These are phyloP conservation scores for Sander lucioperca DNA, from an alignment of 2,113 vertebrate genomes.

Conservation along the genomic window DNA sequence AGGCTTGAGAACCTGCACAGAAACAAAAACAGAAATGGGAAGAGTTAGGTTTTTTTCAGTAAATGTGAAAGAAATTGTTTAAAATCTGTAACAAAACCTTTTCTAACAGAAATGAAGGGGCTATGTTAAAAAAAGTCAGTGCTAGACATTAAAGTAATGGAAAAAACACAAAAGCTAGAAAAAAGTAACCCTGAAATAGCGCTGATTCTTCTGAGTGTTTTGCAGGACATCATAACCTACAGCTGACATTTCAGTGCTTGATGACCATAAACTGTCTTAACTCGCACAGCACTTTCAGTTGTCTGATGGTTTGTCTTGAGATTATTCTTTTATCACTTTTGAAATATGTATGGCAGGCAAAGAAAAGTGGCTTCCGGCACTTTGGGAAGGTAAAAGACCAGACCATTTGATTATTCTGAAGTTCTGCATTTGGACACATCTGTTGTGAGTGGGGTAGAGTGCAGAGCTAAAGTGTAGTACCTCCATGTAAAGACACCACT, in stretches of 20 bases:
- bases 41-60: not conserved
- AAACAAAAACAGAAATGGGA: slow-evolving; percentile 1
- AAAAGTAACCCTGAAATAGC: slow-evolving; percentile 22
- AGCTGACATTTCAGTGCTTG: slow-evolving; percentile 56
- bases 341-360: slow-evolving; percentile 72
- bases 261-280: slow-evolving; percentile 44
- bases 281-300: slow-evolving; percentile 25
- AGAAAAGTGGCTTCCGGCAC: slow-evolving; percentile 61
- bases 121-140: not conserved
- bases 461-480: slow-evolving; percentile 78
- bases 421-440: slow-evolving; percentile 32
- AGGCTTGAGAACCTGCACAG: slow-evolving; percentile 89
- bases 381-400: slow-evolving; percentile 56
- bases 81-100: slow-evolving; percentile 6
- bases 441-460: slow-evolving; percentile 13
- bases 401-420: slow-evolving; percentile 55
- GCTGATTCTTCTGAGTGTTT: slow-evolving; percentile 29
- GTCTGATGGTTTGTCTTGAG: slow-evolving; percentile 59
- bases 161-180: slow-evolving; percentile 16
- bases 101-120: not conserved
- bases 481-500: slow-evolving; percentile 94
- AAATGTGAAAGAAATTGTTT: slow-evolving; percentile 17
- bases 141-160: slow-evolving; percentile 5
- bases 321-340: slow-evolving; percentile 72
- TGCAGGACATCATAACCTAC: slow-evolving; percentile 45